These are phyloP conservation scores for Dicyrtoma fusca DNA, from an alignment of 2,888 invertebrate genomes.

Conservation along the genomic window DNA sequence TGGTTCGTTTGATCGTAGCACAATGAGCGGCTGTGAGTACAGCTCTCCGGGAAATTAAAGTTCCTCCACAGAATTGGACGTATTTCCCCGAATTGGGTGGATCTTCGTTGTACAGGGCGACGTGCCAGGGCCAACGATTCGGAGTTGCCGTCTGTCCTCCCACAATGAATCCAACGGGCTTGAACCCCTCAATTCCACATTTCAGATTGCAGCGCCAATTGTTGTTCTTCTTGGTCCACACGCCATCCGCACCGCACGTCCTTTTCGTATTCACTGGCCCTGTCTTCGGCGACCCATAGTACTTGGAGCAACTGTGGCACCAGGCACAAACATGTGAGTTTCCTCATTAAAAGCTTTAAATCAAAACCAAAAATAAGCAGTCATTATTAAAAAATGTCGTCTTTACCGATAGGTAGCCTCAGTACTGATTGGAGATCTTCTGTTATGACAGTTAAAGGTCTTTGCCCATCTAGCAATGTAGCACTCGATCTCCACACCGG, in stretches of 20 bases:
- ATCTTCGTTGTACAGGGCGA: slow-evolving; percentile 49
- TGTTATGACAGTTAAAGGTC: slow-evolving; percentile 23
- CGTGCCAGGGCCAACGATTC: slow-evolving; percentile 42
- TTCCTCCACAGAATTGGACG: slow-evolving; percentile 49
- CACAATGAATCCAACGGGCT: slow-evolving; percentile 43
- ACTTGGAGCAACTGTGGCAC: slow-evolving; percentile 25
- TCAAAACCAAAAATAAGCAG: slow-evolving; percentile 3
- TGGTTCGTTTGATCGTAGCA: slow-evolving; percentile 38
- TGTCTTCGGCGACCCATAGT: slow-evolving; percentile 32
- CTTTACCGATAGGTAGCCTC: slow-evolving; percentile 31
- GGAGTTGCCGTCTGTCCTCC: slow-evolving; percentile 45
- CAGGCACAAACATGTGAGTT: neutral
- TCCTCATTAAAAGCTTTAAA: neutral
- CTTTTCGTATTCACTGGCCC: slow-evolving; percentile 25
- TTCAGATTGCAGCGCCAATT: slow-evolving; percentile 48
- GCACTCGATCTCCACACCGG: slow-evolving; percentile 33
- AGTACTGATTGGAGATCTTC: slow-evolving; percentile 24
- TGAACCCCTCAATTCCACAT: slow-evolving; percentile 46
- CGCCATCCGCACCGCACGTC: slow-evolving; percentile 41
- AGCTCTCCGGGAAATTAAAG: slow-evolving; percentile 43
- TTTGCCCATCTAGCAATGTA: slow-evolving; percentile 19
- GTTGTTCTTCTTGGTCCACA: slow-evolving; percentile 41
- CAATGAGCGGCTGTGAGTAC: slow-evolving; percentile 53
- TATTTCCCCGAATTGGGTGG: slow-evolving; percentile 46
- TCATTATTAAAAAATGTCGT: neutral